Base-by-base conservation (phyloP, 2,888 invertebrate species). In the Xanthia icteritia region DNA sequence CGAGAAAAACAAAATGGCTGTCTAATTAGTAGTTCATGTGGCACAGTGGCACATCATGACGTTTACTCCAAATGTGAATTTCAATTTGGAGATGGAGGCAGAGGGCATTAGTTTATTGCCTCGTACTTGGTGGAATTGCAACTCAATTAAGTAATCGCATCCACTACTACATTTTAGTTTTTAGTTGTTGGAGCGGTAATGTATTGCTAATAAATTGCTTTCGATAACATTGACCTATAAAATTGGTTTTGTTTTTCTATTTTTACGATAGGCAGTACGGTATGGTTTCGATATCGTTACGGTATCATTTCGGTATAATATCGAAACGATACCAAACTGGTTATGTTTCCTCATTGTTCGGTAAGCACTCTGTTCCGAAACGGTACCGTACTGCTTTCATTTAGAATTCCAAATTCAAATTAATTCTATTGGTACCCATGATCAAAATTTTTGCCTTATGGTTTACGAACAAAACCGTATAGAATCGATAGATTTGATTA, bases 41-140 rank as follows among this genome's bases (percentile, higher is more conserved):
- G 78, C 73, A 85, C 81, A 67, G 70, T 71, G 67, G 79, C 73
- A 84, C 80, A 64, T 88, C 83, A 88, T 88, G 86, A 87, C 81
- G 86, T 88, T 87, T 87, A 86, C 80, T 79, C 77, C 85, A 84
- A 90, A 88, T 85, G 86, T 87, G 87, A 88, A 91, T 89, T 91
- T 88, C 88, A 90, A 90, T 91, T 91, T 85, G 84, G 69, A 88
- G 86, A 90, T 90, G 84, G 89, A 86, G 67, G 69, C 45, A 58
- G 66, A 77, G 48, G 65, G 56, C 90, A 91, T 91, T 91, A 91
- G 88, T 88, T 86, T 90, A 91, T 91, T 91, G 87, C 91, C 80
- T 73, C 65, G 86, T 90, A 84, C 86, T 84, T 81, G 72, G 56
- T 76, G 69, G 82, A 82, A 88, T 88, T 88, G 85, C 85, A 88